Evolutionary conservation across 2,797 vertebrate genomes (phyloP).

Genomic region (Ciconia nigra): DNA sequence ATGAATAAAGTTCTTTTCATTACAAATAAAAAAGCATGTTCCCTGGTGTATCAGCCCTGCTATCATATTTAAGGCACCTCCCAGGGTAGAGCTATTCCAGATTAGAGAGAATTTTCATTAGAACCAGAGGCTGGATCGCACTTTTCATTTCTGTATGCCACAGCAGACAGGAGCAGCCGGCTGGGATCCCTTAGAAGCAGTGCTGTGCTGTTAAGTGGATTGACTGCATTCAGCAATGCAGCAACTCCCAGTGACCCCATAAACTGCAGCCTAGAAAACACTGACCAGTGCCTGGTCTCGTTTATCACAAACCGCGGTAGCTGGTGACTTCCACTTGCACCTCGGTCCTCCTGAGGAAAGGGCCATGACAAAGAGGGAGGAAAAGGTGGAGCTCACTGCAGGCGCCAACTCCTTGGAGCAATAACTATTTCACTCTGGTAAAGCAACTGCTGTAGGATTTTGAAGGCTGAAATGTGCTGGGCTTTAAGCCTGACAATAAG

Average conservation of each 20-base stretch:
- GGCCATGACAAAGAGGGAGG: background rate
- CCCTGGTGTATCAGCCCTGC: background rate
- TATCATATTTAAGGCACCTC: background rate
- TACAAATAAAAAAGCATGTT: background rate
- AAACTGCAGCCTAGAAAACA: background rate
- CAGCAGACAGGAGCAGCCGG: background rate
- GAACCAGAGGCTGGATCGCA: background rate
- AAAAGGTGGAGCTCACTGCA: background rate
- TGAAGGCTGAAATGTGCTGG: background rate
- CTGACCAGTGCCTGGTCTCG: background rate
- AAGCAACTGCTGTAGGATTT: background rate
- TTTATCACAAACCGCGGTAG: background rate
- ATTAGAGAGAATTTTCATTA: conserved; percentile 48
- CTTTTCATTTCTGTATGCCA: background rate
- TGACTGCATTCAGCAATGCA: background rate
- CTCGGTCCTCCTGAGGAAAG: background rate
- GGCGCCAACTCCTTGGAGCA: accelerated
- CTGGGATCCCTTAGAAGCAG: conserved; percentile 39
- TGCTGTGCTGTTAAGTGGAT: background rate
- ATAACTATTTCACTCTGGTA: background rate
- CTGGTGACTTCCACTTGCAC: background rate
- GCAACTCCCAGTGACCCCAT: background rate
- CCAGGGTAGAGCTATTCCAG: conserved; percentile 33
- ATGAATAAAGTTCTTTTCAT: background rate
- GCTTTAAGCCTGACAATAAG: background rate